These are phyloP conservation scores for Syritta pipiens DNA, from an alignment of 2,888 invertebrate genomes.

Conservation along the genomic window DNA sequence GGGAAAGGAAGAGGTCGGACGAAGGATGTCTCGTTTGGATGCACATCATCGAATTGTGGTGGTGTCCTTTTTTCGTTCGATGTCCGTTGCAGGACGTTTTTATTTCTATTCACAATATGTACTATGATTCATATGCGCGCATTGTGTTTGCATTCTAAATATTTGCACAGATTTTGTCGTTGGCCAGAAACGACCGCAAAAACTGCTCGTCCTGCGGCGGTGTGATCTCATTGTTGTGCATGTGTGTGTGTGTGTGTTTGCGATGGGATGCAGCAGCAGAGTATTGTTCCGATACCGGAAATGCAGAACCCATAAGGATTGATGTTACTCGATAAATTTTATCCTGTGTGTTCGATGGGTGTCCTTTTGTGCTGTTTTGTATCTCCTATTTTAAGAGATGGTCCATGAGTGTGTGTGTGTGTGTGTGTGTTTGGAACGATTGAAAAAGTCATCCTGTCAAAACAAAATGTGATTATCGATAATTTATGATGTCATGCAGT, in stretches of 20 bases:
- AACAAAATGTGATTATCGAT: conserved; percentile 79
- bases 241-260: conserved; percentile 35
- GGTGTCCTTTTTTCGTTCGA: conserved; percentile 17
- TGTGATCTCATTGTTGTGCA: conserved; percentile 45
- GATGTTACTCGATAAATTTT: conserved; percentile 68
- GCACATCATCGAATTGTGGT: conserved; percentile 26
- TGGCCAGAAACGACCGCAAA: conserved; percentile 42
- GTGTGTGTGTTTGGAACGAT: conserved; percentile 42
- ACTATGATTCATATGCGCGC: conserved; percentile 35
- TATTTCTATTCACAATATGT: conserved; percentile 25
- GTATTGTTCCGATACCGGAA: conserved; percentile 65
- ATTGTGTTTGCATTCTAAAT: conserved; percentile 61
- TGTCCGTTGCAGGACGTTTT: conserved; percentile 33
- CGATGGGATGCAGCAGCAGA: too few relatives aligned
- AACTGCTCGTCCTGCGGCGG: conserved; percentile 55
- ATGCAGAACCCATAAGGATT: conserved; percentile 67
- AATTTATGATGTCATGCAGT: conserved; percentile 78
- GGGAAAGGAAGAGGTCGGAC: too few relatives aligned
- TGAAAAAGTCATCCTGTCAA: conserved; percentile 75
- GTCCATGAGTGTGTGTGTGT: conserved; percentile 32
- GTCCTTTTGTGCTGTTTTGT: conserved; percentile 64
- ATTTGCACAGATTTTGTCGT: conserved; percentile 59
- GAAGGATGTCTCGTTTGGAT: conserved; percentile 37
- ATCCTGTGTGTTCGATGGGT: conserved; percentile 60
- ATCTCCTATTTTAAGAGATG: conserved; percentile 59